A percentile compares a stretch with the other conserved stretches of the same genome.
These are phyloP conservation scores for Carcina quercana DNA, from an alignment of 2,888 invertebrate species.

Conservation along the genomic window DNA sequence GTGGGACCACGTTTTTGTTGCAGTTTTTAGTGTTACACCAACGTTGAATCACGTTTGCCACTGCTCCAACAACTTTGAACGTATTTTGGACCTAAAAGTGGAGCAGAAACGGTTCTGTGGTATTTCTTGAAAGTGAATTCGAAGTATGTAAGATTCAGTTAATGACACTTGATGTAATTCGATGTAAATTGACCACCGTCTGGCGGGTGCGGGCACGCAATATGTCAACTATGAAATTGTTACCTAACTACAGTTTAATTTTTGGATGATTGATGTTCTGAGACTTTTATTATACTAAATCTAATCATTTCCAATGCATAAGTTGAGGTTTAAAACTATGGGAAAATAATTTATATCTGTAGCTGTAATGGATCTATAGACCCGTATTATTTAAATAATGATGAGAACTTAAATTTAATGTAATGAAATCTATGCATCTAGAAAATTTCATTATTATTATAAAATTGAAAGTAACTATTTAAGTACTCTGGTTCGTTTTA, in stretches of 20 bases:
- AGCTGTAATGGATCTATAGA: too few species aligned
- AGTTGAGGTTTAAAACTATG: too few species aligned
- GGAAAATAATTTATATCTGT: too few species aligned
- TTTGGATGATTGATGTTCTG: constrained; percentile 51
- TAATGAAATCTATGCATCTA: too few species aligned
- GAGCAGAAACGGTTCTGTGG: constrained; percentile 25
- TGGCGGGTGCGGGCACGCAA: constrained; percentile 57
- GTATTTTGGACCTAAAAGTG: constrained; percentile 33
- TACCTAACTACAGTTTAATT: constrained; percentile 54
- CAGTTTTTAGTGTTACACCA: constrained; percentile 59
- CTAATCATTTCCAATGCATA: too few species aligned
- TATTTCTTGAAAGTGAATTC: constrained; percentile 19
- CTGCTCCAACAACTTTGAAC: constrained; percentile 14
- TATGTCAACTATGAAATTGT: constrained; percentile 70
- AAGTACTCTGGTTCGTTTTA: too few species aligned
- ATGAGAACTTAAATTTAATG: too few species aligned
- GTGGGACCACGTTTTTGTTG: constrained; percentile 64
- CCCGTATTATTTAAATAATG: too few species aligned
- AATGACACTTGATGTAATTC: constrained; percentile 67
- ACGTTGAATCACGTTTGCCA: constrained; percentile 22
- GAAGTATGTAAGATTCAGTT: constrained; percentile 45
- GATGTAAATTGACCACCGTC: constrained; percentile 62
- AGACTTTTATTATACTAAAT: too few species aligned
- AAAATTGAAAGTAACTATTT: too few species aligned
- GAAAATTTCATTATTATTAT: too few species aligned